Evolutionary conservation across 2,888 invertebrate genomes (phyloP).

Genomic region (Leucophora obtusa): DNA sequence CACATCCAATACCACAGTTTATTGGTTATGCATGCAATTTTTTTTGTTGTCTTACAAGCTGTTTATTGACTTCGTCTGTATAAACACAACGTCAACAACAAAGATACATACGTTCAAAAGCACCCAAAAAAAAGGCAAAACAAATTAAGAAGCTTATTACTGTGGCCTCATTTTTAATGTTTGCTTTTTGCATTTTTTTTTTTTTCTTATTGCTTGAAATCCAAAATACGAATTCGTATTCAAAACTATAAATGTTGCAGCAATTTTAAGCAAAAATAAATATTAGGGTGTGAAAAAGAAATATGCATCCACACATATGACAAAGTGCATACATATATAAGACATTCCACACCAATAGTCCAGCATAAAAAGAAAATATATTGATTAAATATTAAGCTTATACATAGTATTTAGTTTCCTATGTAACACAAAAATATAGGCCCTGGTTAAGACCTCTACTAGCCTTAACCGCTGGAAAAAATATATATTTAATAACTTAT

Average conservation of each 20-base stretch:
- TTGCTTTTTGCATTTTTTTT: conserved; percentile 5
- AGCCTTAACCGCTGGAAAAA: too few relatives aligned
- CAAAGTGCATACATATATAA: too few relatives aligned
- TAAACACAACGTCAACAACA: conserved; percentile 25
- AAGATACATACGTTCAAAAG: background rate
- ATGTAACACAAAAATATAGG: too few relatives aligned
- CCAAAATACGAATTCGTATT: conserved; percentile 20
- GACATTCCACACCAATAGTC: too few relatives aligned
- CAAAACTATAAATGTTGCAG: conserved; percentile 19
- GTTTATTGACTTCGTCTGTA: conserved; percentile 44
- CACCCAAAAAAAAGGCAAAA: conserved; percentile 7
- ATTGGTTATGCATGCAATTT: conserved; percentile 11
- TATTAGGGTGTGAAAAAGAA: conserved; percentile 46
- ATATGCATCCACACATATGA: background rate
- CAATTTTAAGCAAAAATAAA: conserved; percentile 20
- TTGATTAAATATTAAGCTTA: too few relatives aligned
- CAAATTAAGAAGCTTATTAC: conserved; percentile 40
- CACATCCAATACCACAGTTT: conserved; percentile 23
- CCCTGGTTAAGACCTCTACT: too few relatives aligned
- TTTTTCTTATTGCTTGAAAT: background rate
- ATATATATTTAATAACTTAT: too few relatives aligned
- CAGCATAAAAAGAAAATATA: too few relatives aligned
- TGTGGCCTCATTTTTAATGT: conserved; percentile 45
- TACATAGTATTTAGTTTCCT: too few relatives aligned
- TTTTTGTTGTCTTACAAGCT: conserved; percentile 9